These are phyloP conservation scores for Prunella himalayana DNA, from an alignment of 2,113 vertebrate genomes.

Conservation along the genomic window DNA sequence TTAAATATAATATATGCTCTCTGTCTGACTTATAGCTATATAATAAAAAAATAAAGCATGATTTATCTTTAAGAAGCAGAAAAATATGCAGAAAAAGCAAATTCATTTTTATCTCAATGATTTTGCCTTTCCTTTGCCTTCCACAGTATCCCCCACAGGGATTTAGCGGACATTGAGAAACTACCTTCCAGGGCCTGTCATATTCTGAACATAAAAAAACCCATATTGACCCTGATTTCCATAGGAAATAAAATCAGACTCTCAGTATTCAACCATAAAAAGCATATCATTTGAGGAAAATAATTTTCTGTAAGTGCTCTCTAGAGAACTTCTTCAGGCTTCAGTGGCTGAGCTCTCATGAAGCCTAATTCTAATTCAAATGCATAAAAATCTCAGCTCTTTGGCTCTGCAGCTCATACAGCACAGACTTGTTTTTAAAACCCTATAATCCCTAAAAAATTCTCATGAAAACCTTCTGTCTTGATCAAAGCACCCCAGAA, in stretches of 20 bases:
- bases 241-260: slow-evolving; percentile 26
- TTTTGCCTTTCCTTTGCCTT: neutral
- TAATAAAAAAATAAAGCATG: neutral
- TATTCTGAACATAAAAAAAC: neutral
- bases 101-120: neutral
- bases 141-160: neutral
- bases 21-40: neutral
- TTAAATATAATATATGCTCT: neutral
- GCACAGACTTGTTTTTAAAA: neutral
- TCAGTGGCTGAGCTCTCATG: neutral
- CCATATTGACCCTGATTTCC: neutral
- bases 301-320: slow-evolving; percentile 3
- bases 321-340: neutral
- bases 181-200: slow-evolving; percentile 9
- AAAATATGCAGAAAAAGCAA: neutral
- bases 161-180: neutral
- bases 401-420: neutral
- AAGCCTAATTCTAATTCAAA: neutral
- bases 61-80: neutral
- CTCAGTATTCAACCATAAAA: neutral
- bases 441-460: neutral
- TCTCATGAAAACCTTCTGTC: neutral
- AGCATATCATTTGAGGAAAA: neutral
- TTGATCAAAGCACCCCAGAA: neutral
- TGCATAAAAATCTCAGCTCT: neutral